phyloP scores from a whole-genome alignment of 2,797 vertebrate genomes.

The Triplophysa yarkandensis region DNA sequence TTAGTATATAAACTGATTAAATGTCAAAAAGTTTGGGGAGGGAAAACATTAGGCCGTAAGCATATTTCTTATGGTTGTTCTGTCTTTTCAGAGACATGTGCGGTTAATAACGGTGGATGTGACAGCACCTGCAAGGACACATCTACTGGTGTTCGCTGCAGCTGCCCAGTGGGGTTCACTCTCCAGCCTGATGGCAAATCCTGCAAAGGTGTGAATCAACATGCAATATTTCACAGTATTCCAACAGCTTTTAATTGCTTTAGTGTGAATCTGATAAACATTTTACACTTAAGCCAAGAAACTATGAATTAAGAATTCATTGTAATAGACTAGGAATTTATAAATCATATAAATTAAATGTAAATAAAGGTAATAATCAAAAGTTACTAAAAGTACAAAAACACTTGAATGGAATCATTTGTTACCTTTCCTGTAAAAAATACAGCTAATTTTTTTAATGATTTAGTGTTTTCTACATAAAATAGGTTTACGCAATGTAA shows the following conservation, averaged over 20 bases:
- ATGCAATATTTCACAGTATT: not conserved
- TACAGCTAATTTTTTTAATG: too few species aligned
- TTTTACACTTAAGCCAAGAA: not conserved
- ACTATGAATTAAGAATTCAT: too few species aligned
- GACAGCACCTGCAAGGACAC: conserved; percentile 98
- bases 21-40: not conserved
- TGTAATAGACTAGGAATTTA: too few species aligned
- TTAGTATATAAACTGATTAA: not conserved
- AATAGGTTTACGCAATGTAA: too few species aligned
- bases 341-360: too few species aligned
- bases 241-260: not conserved
- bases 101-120: conserved; percentile 95
- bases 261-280: conserved; percentile 5
- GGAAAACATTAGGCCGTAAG: not conserved
- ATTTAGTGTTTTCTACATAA: too few species aligned
- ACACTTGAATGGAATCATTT: too few species aligned
- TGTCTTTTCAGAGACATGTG: conserved; percentile 87
- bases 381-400: too few species aligned
- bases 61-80: not conserved
- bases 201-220: conserved; percentile 86
- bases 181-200: conserved; percentile 95
- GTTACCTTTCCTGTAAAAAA: too few species aligned
- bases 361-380: too few species aligned
- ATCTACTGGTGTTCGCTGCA: conserved; percentile 97
- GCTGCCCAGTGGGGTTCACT: conserved; percentile 92